These are phyloP conservation scores for Tupaia tana DNA, from an alignment of 2,113 vertebrate genomes.

Conservation along the genomic window DNA sequence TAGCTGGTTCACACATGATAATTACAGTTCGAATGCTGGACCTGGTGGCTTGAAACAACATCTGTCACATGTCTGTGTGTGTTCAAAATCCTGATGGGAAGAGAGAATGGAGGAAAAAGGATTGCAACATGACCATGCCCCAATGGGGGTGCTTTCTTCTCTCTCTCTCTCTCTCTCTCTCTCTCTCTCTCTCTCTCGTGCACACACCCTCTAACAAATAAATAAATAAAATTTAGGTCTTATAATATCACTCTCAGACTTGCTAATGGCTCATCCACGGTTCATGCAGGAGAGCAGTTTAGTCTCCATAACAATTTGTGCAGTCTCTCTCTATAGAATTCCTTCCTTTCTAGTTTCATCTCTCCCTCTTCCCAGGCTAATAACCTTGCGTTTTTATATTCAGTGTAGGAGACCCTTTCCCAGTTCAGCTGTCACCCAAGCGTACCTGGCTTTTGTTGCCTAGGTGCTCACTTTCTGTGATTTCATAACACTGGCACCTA, in stretches of 20 bases:
- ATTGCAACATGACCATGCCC: too few species aligned
- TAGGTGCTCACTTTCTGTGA: neutral
- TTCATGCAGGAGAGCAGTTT: neutral
- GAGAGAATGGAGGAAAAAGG: too few species aligned
- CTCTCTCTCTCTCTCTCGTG: too few species aligned
- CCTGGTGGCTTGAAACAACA: too few species aligned
- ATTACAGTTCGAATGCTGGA: too few species aligned
- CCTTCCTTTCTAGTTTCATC: neutral
- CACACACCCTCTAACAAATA: too few species aligned
- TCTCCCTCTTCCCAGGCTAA: neutral
- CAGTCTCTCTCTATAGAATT: neutral
- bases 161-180: too few species aligned
- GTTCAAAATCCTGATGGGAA: too few species aligned
- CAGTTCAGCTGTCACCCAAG: neutral
- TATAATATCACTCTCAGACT: neutral
- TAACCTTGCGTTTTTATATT: neutral
- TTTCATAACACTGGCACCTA: neutral
- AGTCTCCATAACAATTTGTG: neutral
- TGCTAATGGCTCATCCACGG: neutral
- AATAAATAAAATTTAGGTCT: neutral
- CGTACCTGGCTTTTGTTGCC: neutral
- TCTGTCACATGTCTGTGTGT: too few species aligned
- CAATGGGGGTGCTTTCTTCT: too few species aligned
- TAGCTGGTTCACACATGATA: too few species aligned
- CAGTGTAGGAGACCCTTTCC: neutral